Evolutionary conservation across 30 jellyfish, hydroid and myxozoan species (phyloP).

Genomic region (Phacellophora camtschatica): DNA sequence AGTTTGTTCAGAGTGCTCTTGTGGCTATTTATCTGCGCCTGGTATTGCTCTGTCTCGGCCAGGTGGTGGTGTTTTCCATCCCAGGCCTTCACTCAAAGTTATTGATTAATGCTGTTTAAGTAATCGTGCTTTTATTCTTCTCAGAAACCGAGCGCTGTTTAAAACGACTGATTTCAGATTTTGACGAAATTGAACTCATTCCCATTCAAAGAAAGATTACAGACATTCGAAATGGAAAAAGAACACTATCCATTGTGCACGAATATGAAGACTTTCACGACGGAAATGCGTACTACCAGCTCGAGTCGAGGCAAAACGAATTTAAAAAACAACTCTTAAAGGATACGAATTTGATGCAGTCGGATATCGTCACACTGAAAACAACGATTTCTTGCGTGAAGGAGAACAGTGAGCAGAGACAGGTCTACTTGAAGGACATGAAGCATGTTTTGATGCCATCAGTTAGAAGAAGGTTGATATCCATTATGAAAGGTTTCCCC

Average conservation of each 20-base stretch:
- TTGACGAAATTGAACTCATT: neutral
- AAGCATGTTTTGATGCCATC: neutral
- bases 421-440: neutral
- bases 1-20: too few species aligned
- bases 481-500: constrained; percentile 37
- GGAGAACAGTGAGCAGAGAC: neutral
- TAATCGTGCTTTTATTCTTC: neutral
- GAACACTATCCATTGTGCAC: constrained; percentile 19
- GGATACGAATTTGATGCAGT: neutral
- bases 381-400: neutral
- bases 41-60: too few species aligned
- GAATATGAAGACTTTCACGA: constrained; percentile 46
- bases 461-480: neutral
- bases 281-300: constrained; percentile 50
- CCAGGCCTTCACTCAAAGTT: too few species aligned
- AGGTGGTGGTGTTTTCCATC: too few species aligned
- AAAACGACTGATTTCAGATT: neutral
- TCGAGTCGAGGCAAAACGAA: constrained; percentile 25
- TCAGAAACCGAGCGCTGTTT: constrained; percentile 33
- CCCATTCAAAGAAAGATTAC: constrained; percentile 15
- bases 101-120: neutral
- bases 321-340: neutral
- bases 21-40: too few species aligned
- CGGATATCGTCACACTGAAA: constrained; percentile 5
- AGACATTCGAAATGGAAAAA: neutral